A percentile compares a stretch with the other conserved stretches of the same genome.
These are phyloP conservation scores for Lycaena phlaeas DNA, from an alignment of 2,888 invertebrate species.

Conservation along the genomic window DNA sequence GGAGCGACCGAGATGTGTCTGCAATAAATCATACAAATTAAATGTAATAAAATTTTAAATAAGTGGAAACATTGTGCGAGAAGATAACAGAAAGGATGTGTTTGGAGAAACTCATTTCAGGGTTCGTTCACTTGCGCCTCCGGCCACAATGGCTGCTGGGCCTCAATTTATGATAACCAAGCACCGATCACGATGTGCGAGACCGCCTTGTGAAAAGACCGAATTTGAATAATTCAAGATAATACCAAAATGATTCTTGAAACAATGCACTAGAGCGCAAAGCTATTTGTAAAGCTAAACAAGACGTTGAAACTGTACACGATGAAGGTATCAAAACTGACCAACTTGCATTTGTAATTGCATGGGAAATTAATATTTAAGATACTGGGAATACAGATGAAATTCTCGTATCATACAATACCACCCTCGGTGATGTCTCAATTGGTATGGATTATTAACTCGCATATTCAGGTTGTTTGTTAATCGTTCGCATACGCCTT, in stretches of 20 bases:
- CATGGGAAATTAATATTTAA: constrained; percentile 18
- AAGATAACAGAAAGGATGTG: constrained; percentile 22
- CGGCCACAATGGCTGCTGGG: constrained; percentile 44
- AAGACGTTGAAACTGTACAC: constrained; percentile 23
- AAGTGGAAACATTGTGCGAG: constrained; percentile 9
- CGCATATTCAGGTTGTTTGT: constrained; percentile 45
- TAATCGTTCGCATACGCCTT: constrained; percentile 23
- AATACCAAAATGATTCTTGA: constrained; percentile 13
- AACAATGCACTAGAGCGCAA: constrained; percentile 14
- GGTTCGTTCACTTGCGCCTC: constrained; percentile 48
- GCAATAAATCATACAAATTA: constrained; percentile 22
- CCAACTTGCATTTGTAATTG: constrained; percentile 26
- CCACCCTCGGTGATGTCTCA: constrained; percentile 47
- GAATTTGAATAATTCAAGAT: constrained; percentile 11
- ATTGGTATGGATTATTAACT: constrained; percentile 42
- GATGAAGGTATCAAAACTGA: constrained; percentile 23
- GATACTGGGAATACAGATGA: constrained; percentile 26
- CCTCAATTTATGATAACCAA: constrained; percentile 46
- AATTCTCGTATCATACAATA: constrained; percentile 19
- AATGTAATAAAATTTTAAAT: constrained; percentile 27
- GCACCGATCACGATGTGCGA: constrained; percentile 46
- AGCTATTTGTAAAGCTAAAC: constrained; percentile 10
- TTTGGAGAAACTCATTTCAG: constrained; percentile 15
- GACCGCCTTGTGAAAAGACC: constrained; percentile 37
- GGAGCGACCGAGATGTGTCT: constrained; percentile 8